Base-by-base conservation (phyloP, 2,888 invertebrate species). In the Pachymerium ferrugineum region DNA sequence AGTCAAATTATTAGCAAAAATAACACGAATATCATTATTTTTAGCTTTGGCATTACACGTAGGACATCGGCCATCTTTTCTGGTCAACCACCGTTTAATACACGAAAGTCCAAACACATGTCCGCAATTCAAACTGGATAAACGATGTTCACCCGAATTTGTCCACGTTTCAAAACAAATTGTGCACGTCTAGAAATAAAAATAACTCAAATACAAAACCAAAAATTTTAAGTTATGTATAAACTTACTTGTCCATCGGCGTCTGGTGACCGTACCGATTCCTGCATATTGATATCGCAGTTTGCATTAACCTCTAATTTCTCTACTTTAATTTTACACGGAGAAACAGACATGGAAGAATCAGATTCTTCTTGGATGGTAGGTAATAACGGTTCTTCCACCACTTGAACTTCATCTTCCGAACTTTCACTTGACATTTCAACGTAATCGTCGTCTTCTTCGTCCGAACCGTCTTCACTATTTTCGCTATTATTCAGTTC, bases 131-230 rank as follows among this genome's bases (percentile, higher is more conserved):
- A 97, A 83, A 0, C 93, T 89, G n/a, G 90, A 90, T 1, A 97
- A 83, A 73, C 95, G 86, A 81, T 97, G 97, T 0, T 87, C 88
- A 0, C 96, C 97, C 0, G 90, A 88, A 80, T 89, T 93, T 3
- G 90, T 91, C 93, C 94, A 97, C 1, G 86, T 83, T 74, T 96
- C 96, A 76, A 94, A 85, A 80, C 97, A 97, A 77, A 97, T 95
- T 0, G 94, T 88, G 79, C 97, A 97, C 0, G 87, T 86, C 79
- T 88, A 86, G 0, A 70, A 68, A 72, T 16, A 71, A 2, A 2
- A 5, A 29, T n/a, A 62, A 67, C 19, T 67, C 0, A 25, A 14
- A 3, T 22, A 68, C 8, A 6, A 47, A 47, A 47, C 3, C 16
- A 3, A 16, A 47, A 16, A 1, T n/a, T 42, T 42, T 42, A 8